phyloP scores from a whole-genome alignment of 2,888 invertebrate species.

The Pristionchus fissidentatus region DNA sequence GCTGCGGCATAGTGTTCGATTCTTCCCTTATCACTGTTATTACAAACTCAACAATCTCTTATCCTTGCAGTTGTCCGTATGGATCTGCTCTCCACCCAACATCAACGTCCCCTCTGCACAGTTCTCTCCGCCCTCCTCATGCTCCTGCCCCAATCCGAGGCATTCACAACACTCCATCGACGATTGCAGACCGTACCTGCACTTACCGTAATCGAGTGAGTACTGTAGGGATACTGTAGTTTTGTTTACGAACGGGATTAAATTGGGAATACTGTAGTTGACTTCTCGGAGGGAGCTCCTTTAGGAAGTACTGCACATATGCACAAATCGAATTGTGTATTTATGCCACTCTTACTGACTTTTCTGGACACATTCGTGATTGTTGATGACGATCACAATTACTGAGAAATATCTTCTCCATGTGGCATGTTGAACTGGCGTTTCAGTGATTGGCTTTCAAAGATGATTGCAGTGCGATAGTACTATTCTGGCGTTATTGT shows the following conservation, averaged over 20 bases:
- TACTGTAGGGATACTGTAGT: background rate
- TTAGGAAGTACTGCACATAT: background rate
- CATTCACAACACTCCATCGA: slow-evolving; percentile 88
- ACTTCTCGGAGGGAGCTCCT: background rate
- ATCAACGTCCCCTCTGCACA: slow-evolving; percentile 80
- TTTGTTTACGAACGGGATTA: background rate
- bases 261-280: background rate
- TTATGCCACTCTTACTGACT: too few relatives aligned
- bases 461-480: too few relatives aligned
- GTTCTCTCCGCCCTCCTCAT: slow-evolving; percentile 95
- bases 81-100: slow-evolving; percentile 86
- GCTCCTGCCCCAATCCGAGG: slow-evolving; percentile 96
- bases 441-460: too few relatives aligned
- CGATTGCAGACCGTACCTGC: slow-evolving; percentile 81
- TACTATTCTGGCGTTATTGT: too few relatives aligned
- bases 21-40: background rate
- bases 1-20: too few relatives aligned
- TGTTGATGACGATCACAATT: too few relatives aligned
- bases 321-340: too few relatives aligned
- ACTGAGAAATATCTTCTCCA: too few relatives aligned
- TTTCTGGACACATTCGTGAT: too few relatives aligned
- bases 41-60: background rate
- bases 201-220: slow-evolving; percentile 64
- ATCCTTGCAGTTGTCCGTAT: slow-evolving; percentile 86
- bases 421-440: too few relatives aligned